These are phyloP conservation scores for Cybosia mesomella DNA, from an alignment of 2,888 invertebrate genomes.

Conservation along the genomic window DNA sequence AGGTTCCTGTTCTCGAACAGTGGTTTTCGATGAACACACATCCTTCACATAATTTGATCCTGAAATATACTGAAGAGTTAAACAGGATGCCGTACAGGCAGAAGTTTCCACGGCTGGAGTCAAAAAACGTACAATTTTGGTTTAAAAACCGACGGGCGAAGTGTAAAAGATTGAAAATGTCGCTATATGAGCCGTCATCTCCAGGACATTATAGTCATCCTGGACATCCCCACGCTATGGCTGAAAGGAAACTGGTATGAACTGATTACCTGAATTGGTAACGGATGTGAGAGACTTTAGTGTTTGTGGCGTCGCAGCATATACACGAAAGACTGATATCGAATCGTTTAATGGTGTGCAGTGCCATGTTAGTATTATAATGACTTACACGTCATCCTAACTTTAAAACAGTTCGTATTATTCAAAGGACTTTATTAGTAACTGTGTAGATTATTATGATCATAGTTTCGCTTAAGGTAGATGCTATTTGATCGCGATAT, in stretches of 20 bases:
- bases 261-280: constrained; percentile 38
- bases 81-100: constrained; percentile 99
- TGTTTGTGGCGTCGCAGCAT: constrained; percentile 60
- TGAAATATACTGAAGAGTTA: constrained; percentile 98
- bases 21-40: constrained; percentile 99
- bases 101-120: constrained; percentile 99
- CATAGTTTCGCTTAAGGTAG: constrained; percentile 61
- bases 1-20: constrained; percentile 97
- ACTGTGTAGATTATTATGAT: constrained; percentile 58
- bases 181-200: constrained; percentile 92
- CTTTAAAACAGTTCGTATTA: constrained; percentile 67
- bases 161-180: constrained; percentile 98
- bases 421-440: constrained; percentile 64
- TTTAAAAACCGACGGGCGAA: constrained; percentile 99
- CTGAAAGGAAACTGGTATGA: constrained; percentile 83
- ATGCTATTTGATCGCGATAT: constrained; percentile 54
- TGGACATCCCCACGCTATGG: constrained; percentile 83
- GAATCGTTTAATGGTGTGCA: constrained; percentile 78
- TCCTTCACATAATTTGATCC: constrained; percentile 98
- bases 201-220: constrained; percentile 88
- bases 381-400: constrained; percentile 59
- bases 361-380: constrained; percentile 85
- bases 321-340: constrained; percentile 81
- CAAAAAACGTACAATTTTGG: constrained; percentile 99
- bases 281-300: constrained; percentile 39